Evolutionary conservation across 2,113 vertebrate species (phyloP), one percentile per base, ranked within the genome.

Genomic region (Sander vitreus): DNA sequence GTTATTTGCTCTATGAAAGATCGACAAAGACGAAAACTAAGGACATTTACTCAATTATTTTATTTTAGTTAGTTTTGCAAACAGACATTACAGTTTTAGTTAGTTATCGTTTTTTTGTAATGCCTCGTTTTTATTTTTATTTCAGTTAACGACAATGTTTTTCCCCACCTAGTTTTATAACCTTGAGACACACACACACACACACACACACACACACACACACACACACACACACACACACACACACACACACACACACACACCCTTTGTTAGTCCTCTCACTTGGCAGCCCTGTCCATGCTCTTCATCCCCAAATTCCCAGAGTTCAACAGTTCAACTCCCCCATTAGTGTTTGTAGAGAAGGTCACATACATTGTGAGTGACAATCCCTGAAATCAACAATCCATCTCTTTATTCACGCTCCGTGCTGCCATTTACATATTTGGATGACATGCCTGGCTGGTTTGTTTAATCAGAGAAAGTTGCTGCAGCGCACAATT

Each of bases 301-400:
- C 58, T 50, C 47, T 23, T 19, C 2, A 1, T 39, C 66, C 71
- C 55, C 9, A 76, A 76, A 81, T 67, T 79, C 84, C 80, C 63
- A 53, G 45, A 83, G 88, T 85, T 92, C 81, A 88, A 71, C 77
- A 65, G 68, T 81, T 87, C 81, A 85, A 8, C 0, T 14, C 48
- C 30, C 21, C 48, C 33, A 5, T 48, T 45, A 73, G 58, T 69
- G 55, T 86, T 82, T 78, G 45, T 53, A 57, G 72, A 81, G 75
- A 90, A 85, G 89, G 84, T 90, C 86, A 84, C 66, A 78, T 83
- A 60, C 39, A 74, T 63, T 30, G 47, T 79, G 85, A 88, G 74
- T 84, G 88, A 90, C 86, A 88, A n/a, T 78, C 76, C 71, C 68
- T 78, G 67, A 81, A 90, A 89, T 89, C 79, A 85, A 72, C 72